These are phyloP conservation scores for Notodonta ziczac DNA, from an alignment of 2,888 invertebrate genomes.

Conservation along the genomic window DNA sequence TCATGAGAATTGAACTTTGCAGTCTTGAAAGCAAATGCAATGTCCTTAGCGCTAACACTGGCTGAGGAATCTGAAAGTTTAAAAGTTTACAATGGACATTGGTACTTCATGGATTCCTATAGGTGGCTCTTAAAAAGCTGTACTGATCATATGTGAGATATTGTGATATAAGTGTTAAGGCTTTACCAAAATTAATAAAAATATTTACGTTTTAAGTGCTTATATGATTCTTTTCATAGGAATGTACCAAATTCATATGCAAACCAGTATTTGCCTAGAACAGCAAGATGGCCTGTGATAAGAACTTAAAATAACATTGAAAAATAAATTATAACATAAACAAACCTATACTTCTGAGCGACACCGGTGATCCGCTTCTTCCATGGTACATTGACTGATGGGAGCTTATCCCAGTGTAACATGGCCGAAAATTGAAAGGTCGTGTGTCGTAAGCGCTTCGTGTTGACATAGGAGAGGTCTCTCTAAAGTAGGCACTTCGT, in stretches of 20 bases:
- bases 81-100: neutral
- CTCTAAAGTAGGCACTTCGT: slow-evolving; percentile 30
- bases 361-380: slow-evolving; percentile 65
- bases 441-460: slow-evolving; percentile 52
- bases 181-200: too few relatives aligned
- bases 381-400: slow-evolving; percentile 56
- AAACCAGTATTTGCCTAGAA: too few relatives aligned
- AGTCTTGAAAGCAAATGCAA: slow-evolving; percentile 59
- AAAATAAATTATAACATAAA: slow-evolving; percentile 15
- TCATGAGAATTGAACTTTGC: slow-evolving; percentile 60
- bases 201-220: too few relatives aligned
- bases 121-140: too few relatives aligned
- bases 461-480: slow-evolving; percentile 58
- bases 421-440: slow-evolving; percentile 45
- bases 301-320: neutral
- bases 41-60: slow-evolving; percentile 60
- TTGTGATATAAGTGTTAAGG: too few relatives aligned
- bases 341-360: slow-evolving; percentile 63
- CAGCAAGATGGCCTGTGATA: neutral
- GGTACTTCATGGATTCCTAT: neutral
- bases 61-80: slow-evolving; percentile 59
- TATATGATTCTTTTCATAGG: too few relatives aligned
- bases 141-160: neutral
- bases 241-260: too few relatives aligned
- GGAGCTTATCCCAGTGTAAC: slow-evolving; percentile 46